Conservation (phyloP, 2,888 invertebrate species). For the Volucella inflata region DNA sequence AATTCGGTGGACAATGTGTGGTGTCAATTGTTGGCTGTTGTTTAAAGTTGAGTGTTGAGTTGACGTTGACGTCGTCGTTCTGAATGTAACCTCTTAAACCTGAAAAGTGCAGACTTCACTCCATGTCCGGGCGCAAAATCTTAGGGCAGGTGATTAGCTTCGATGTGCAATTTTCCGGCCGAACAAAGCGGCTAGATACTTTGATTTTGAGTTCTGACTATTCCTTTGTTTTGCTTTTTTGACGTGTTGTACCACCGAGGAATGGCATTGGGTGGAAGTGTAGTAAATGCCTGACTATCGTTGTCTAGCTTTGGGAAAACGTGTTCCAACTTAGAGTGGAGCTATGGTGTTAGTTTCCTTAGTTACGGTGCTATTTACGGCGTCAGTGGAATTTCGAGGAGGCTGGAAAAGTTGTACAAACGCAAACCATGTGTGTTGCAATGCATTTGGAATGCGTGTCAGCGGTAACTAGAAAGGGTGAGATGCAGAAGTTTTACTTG, state of each 20-base stretch:
- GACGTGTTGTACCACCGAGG: constrained; percentile 35
- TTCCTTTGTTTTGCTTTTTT: constrained; percentile 47
- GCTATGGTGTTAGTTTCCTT: constrained; percentile 38
- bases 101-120: constrained; percentile 15
- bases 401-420: constrained; percentile 65
- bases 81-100: constrained; percentile 46
- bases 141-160: constrained; percentile 71
- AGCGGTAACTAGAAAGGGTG: constrained; percentile 70
- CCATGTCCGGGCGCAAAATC: constrained; percentile 49
- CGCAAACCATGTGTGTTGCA: constrained; percentile 74
- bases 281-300: constrained; percentile 60
- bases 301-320: constrained; percentile 56
- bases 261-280: constrained; percentile 68
- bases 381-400: constrained; percentile 60
- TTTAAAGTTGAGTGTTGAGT: constrained; percentile 53
- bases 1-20: constrained; percentile 68
- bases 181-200: constrained; percentile 61
- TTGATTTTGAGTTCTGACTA: constrained; percentile 66
- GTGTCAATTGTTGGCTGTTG: constrained; percentile 69
- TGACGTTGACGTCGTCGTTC: constrained; percentile 60
- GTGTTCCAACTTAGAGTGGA: constrained; percentile 53
- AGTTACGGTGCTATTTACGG: constrained; percentile 60
- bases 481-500: constrained; percentile 45
- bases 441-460: constrained; percentile 72
- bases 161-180: constrained; percentile 73